Evolutionary conservation across 2,888 invertebrate species (phyloP), one percentile per base, ranked within the genome.

Genomic region (Keiferia lycopersicella): DNA sequence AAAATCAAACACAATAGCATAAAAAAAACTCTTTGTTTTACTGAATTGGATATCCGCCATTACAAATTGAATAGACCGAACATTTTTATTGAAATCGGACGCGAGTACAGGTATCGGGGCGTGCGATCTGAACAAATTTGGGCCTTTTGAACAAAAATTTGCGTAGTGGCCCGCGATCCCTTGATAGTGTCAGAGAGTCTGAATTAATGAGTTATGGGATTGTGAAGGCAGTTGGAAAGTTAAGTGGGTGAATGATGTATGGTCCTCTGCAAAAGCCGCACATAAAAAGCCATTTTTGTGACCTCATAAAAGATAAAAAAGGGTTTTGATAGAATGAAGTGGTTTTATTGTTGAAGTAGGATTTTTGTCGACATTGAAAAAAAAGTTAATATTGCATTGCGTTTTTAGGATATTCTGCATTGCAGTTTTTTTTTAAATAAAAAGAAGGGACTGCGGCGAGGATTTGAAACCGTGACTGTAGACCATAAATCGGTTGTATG

Each of bases 41-140:
- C 22, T 12, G 51, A 51, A 22, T 51, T 12, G 18, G 51, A 51
- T 51, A 61, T 14, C 61, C 6, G 14, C 39, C 45, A 16, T 62
- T n/a, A 41, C 67, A 70, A 69, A 75, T 75, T 76, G 76, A 72
- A 78, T 73, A 75, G 75, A 79, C 77, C 74, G 71, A 69, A 71
- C 72, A 72, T 71, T 79, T 76, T 78, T 77, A 72, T 69, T 70
- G 70, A 69, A 76, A 76, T 74, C 71, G 74, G 76, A 79, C 78
- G 70, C 74, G 77, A 76, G 77, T 76, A 78, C 76, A 78, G 78
- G 77, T 70, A 66, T 61, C 34, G 58, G 62, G 4, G 50, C 45
- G 60, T 61, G 63, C 64, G 63, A 71, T 73, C 71, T 67, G 69
- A 67, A 70, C 68, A 71, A 72, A 71, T 73, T 73, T 66, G 67